Evolutionary conservation across 1,140 invertebrate species (phyloP).

Genomic region (Dinoponera quadriceps): DNA sequence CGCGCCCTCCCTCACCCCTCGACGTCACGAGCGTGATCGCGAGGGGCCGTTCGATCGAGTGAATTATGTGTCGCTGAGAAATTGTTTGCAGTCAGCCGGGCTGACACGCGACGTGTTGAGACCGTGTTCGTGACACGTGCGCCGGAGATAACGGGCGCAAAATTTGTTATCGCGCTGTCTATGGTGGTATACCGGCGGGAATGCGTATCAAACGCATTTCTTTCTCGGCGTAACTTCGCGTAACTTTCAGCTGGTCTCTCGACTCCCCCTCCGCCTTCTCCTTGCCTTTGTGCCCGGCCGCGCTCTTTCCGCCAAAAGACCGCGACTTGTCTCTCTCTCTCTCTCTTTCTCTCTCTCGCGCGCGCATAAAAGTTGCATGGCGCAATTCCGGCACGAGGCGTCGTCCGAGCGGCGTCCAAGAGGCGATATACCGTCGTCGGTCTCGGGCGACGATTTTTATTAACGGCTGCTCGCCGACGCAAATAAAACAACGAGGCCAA

Average conservation of each 20-base stretch:
- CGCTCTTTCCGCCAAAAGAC: too few relatives aligned
- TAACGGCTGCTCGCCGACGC: slow-evolving; percentile 5
- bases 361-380: slow-evolving; percentile 36
- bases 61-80: slow-evolving; percentile 55
- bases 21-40: slow-evolving; percentile 40
- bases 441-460: slow-evolving; percentile 41
- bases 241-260: too few relatives aligned
- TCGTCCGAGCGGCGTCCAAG: neutral
- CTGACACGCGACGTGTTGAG: slow-evolving; percentile 6
- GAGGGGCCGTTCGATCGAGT: slow-evolving; percentile 39
- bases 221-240: too few relatives aligned
- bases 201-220: too few relatives aligned
- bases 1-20: slow-evolving; percentile 36
- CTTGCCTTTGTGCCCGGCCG: neutral
- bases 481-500: slow-evolving; percentile 8
- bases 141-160: slow-evolving; percentile 12
- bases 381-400: neutral
- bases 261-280: neutral
- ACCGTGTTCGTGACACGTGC: slow-evolving; percentile 24
- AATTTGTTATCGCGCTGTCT: slow-evolving; percentile 27
- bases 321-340: neutral
- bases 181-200: too few relatives aligned
- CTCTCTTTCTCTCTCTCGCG: neutral
- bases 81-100: slow-evolving; percentile 44
- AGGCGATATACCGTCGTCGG: slow-evolving; percentile 27